Base-by-base conservation (phyloP, 2,113 vertebrate species). In the Aepyceros melampus region DNA sequence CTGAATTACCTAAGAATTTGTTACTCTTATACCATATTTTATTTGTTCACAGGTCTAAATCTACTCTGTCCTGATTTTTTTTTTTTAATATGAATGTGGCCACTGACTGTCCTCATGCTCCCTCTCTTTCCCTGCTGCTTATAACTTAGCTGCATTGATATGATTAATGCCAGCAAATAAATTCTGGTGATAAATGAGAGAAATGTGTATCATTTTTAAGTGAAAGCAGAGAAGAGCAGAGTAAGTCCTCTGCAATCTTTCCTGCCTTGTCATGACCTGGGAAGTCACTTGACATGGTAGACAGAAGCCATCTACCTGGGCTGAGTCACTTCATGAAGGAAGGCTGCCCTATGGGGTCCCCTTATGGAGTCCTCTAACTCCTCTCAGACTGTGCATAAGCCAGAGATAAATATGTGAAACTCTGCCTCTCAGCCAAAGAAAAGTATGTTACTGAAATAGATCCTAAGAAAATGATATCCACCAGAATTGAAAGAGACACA, bases 261-360 rank as follows among this genome's bases (percentile, higher is more conserved):
- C 31, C 17, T 43, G 7, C 7, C 16, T 7, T 16, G 1, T 31
- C 13, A 0, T 27, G 31, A 78, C n/a, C 45, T 17, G 19, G 36
- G 43, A 88, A 82, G 43, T n/a, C 55, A 40, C 33, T 5, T 27
- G 6, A 16, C 36, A 40, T 1, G 9, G 21, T 11, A 12, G 27
- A 67, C 49, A 27, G 10, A 64, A 81, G 47, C 43, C 4, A 0
- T 55, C 15, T 47, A 12, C 0, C 0, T 5, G 2, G 3, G 8
- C 45, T 31, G 21, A 55, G 14, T 78, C 15, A 53, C 4, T 71
- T 55, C 43, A 74, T 15, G 8, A 12, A 74, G 7, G 47, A 91
- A 3, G 12, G 21, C 6, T 88, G 17, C 13, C 31, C 12, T 15
- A 1, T 3, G 64, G 19, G 60, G 5, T 64, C 40, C 62, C 4